phyloP scores from a whole-genome alignment of 2,797 vertebrate species.

The Antrozous pallidus region DNA sequence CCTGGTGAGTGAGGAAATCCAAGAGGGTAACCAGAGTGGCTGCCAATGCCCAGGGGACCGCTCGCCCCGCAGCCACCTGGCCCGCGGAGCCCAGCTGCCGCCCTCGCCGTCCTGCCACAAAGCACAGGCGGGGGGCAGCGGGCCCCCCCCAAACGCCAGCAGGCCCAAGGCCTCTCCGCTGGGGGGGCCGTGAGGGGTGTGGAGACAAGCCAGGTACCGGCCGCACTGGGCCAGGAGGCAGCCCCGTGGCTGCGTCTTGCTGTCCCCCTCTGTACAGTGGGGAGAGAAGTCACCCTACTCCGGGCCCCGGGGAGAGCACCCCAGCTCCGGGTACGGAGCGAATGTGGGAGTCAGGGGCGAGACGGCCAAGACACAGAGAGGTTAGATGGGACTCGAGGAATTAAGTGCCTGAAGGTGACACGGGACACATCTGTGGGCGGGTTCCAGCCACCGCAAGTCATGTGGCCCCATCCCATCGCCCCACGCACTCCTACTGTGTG shows the following conservation, averaged over 20 bases:
- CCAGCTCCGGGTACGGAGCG: not conserved
- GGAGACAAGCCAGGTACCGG: not conserved
- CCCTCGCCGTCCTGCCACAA: not conserved
- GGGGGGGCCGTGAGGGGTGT: accelerated
- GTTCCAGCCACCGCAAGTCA: not conserved
- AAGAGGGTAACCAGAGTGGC: constrained; percentile 68
- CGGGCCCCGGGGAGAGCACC: not conserved
- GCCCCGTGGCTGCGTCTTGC: not conserved
- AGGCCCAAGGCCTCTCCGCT: not conserved
- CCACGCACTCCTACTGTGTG: not conserved
- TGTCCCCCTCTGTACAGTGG: not conserved
- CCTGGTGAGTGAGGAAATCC: constrained; percentile 57
- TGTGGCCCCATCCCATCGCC: not conserved
- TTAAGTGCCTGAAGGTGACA: not conserved
- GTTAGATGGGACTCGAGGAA: not conserved
- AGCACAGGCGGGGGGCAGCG: not conserved
- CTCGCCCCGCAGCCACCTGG: constrained; percentile 67
- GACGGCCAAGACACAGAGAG: not conserved
- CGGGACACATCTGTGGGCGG: not conserved
- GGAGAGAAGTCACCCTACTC: not conserved
- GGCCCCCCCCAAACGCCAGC: not conserved
- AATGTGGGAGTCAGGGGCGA: not conserved
- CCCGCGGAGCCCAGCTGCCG: constrained; percentile 73
- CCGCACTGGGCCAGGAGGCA: not conserved
- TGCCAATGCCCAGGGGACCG: constrained; percentile 61